Conservation (phyloP, 30 jellyfish, hydroid and myxozoan genomes). For the Turritopsis dohrnii region DNA sequence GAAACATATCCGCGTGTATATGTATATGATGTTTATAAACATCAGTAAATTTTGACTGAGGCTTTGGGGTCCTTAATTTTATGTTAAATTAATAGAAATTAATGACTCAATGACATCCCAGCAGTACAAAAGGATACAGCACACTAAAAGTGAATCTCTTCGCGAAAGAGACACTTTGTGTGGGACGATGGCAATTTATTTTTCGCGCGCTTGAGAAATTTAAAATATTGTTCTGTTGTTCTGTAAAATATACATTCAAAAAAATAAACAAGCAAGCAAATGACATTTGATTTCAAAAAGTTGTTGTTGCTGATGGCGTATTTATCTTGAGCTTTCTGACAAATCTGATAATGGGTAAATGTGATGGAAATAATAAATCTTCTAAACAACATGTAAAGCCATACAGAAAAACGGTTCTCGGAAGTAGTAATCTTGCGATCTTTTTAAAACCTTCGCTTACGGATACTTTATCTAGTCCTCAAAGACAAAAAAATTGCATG, state of each 20-base stretch:
- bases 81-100: no score
- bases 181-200: no score
- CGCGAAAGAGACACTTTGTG: no score
- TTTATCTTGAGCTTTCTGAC: not conserved
- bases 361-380: constrained; percentile 11
- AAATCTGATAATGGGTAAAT: constrained; percentile 22
- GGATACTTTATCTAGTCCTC: not conserved
- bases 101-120: no score
- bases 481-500: not conserved
- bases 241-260: not conserved
- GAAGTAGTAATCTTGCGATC: constrained; percentile 19
- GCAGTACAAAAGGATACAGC: no score
- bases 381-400: constrained; percentile 6
- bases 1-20: no score
- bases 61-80: no score
- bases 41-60: no score
- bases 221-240: not conserved
- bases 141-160: no score
- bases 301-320: not conserved
- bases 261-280: not conserved
- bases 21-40: no score
- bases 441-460: constrained; percentile 19
- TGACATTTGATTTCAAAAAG: not conserved
- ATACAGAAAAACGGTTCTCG: constrained; percentile 22
- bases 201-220: not conserved